Conservation (phyloP, 2,888 invertebrate genomes). For the Tupiocoris notatus region DNA sequence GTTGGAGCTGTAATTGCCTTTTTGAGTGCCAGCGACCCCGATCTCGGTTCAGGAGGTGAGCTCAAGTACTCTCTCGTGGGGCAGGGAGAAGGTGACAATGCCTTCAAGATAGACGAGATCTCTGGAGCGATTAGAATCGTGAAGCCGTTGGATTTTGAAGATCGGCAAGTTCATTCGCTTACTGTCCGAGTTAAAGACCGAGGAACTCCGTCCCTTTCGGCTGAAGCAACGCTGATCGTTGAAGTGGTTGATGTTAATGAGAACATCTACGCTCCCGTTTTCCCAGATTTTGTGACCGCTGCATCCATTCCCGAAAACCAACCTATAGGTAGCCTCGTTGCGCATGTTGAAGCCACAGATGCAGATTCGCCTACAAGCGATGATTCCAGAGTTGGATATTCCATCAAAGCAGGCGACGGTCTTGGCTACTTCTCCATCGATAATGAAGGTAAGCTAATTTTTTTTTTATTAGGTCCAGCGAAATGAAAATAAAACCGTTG, state of each 20-base stretch:
- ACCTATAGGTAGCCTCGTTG: constrained; percentile 72
- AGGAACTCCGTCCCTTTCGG: constrained; percentile 76
- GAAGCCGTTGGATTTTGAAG: constrained; percentile 80
- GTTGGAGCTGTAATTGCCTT: constrained; percentile 82
- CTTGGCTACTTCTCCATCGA: constrained; percentile 90
- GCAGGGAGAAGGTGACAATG: constrained; percentile 57
- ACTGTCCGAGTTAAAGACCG: constrained; percentile 81
- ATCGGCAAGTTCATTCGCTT: constrained; percentile 83
- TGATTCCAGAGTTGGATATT: constrained; percentile 80
- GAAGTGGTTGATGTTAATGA: constrained; percentile 94
- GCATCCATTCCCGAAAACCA: constrained; percentile 79
- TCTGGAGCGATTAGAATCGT: constrained; percentile 84
- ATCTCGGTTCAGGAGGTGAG: constrained; percentile 77
- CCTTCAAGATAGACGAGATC: constrained; percentile 77
- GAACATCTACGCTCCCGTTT: constrained; percentile 79
- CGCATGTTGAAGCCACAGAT: constrained; percentile 75
- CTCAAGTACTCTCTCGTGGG: constrained; percentile 69
- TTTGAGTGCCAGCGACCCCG: constrained; percentile 79
- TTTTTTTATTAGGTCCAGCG: too few relatives aligned
- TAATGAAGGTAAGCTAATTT: constrained; percentile 51
- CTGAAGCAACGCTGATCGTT: constrained; percentile 77
- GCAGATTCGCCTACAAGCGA: constrained; percentile 74
- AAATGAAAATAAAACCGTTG: too few relatives aligned
- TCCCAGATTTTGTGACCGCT: constrained; percentile 74
- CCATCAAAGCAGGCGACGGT: constrained; percentile 84